Conservation (phyloP, 1,140 invertebrate genomes). For the Aphidius ervi region DNA sequence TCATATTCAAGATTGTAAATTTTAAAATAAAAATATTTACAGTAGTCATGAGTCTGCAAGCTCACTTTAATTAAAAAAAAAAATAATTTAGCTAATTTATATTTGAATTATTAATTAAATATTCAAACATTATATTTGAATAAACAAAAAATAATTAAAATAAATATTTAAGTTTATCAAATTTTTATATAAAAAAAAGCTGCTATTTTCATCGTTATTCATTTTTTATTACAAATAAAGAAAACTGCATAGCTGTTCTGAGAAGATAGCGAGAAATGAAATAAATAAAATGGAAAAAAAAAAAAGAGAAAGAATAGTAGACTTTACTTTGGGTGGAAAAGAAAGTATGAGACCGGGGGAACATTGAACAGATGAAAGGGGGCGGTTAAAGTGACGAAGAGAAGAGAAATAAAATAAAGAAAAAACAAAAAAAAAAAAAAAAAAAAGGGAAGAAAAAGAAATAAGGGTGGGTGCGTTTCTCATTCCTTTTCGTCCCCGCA, state of each 20-base stretch:
- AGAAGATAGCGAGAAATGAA: constrained; percentile 39
- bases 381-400: constrained; percentile 30
- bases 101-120: too few relatives aligned
- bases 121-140: too few relatives aligned
- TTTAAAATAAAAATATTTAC: too few relatives aligned
- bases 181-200: constrained; percentile 17
- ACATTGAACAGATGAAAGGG: constrained; percentile 18
- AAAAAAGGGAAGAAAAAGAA: constrained; percentile 22
- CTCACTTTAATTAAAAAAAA: too few relatives aligned
- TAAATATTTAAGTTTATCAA: constrained; percentile 1
- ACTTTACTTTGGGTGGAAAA: not conserved
- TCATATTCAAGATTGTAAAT: too few relatives aligned
- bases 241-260: constrained; percentile 31
- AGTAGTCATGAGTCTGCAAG: too few relatives aligned
- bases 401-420: constrained; percentile 18
- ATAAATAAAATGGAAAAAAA: constrained; percentile 7
- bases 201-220: not conserved
- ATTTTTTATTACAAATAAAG: not conserved
- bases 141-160: too few relatives aligned
- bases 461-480: constrained; percentile 29
- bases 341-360: constrained; percentile 16
- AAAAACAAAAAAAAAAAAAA: constrained; percentile 27
- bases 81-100: too few relatives aligned
- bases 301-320: constrained; percentile 6
- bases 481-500: constrained; percentile 48